A percentile compares a stretch with the other conserved stretches of the same genome.
Evolutionary conservation across 1,140 invertebrate genomes (phyloP).

Genomic region (Ostrea edulis): DNA sequence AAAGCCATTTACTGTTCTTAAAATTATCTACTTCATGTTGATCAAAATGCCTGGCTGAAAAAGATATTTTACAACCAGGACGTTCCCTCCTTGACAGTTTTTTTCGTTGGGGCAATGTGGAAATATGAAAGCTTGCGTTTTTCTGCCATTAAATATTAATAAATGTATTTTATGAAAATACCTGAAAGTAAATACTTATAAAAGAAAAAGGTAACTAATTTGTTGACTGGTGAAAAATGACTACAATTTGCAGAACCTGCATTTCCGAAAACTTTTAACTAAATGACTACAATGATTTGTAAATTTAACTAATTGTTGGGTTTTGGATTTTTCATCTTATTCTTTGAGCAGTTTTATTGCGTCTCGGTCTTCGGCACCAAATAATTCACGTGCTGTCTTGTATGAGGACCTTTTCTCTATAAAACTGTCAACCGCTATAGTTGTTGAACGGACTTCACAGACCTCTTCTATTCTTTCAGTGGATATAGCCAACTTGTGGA

Average conservation of each 20-base stretch:
- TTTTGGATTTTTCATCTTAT: conserved; percentile 38
- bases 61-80: conserved; percentile 40
- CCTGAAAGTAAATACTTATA: too few relatives aligned
- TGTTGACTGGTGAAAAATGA: not conserved
- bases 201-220: not conserved
- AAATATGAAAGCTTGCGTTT: conserved; percentile 6
- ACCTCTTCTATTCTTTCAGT: too few relatives aligned
- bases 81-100: conserved; percentile 32
- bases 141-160: not conserved
- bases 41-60: conserved; percentile 23
- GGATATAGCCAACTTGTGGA: too few relatives aligned
- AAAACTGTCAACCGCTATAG: not conserved
- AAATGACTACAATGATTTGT: conserved; percentile 19
- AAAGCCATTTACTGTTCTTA: conserved; percentile 6
- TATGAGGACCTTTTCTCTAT: not conserved
- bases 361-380: not conserved
- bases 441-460: too few relatives aligned
- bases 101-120: conserved; percentile 9
- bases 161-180: not conserved
- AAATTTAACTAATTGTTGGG: not conserved
- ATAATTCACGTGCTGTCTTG: not conserved
- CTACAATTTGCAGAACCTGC: not conserved
- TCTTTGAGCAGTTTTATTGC: not conserved
- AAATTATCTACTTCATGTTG: conserved; percentile 13
- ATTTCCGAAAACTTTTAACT: conserved; percentile 14